Evolutionary conservation across 2,888 invertebrate genomes (phyloP).

Genomic region (Acanthosepion lycidas): DNA sequence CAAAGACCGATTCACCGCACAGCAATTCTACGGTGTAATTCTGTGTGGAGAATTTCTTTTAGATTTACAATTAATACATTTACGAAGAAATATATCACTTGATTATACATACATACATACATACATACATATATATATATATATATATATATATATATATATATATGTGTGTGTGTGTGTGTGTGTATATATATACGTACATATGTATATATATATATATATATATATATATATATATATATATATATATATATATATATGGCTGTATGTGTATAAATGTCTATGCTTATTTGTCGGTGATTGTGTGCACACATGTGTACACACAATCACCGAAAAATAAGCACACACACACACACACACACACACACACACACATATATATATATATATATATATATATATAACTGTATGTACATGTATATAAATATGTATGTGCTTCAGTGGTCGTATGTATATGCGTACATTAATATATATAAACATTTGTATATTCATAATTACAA

Average conservation of each 20-base stretch:
- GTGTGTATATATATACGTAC: too few species aligned
- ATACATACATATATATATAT: background rate
- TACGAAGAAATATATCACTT: background rate
- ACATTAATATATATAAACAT: background rate
- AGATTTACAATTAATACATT: slow-evolving; percentile 9
- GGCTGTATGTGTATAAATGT: background rate
- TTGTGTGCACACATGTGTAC: background rate
- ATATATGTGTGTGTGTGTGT: background rate
- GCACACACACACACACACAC: background rate
- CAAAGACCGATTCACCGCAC: background rate
- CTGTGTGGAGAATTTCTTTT: background rate
- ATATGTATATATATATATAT: background rate
- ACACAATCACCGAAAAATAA: background rate
- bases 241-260: background rate
- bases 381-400: background rate
- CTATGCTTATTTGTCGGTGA: background rate
- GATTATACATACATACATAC: background rate
- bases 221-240: background rate
- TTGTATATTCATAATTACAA: background rate
- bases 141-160: background rate
- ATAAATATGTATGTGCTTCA: rapidly evolving
- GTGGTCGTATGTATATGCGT: background rate
- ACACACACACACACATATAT: background rate
- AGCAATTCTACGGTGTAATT: slow-evolving; percentile 13
- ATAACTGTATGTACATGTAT: background rate